Base-by-base conservation (phyloP, 2,797 vertebrate species). In the Sebastes jordani region DNA sequence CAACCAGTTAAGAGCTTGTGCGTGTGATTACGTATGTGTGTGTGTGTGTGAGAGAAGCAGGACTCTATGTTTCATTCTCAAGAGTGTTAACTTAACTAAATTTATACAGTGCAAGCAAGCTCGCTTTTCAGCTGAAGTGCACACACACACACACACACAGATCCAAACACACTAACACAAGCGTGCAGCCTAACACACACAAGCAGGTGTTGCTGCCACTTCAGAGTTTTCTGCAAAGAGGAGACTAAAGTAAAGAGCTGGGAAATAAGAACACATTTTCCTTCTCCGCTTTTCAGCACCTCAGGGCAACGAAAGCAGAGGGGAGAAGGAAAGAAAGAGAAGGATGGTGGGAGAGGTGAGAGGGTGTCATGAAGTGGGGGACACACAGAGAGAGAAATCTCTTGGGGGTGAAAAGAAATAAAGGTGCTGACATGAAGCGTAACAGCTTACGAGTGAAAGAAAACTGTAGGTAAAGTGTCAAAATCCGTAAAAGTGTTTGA, bases 31-130 rank as follows among this genome's bases (percentile, higher is more conserved):
- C 4, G 61, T 25, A 22, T 6, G 11, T 38, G 18, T 59, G 25
- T 6, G 71, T 32, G 18, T 38, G 36, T 14, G 71, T 13, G 18
- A 32, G 23, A 74, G 32, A 79, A 74, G 70, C 55, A 80, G 60
- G 74, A 76, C 30, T 83, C 42, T 54, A 16, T 27, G 32, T 82
- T 82, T 78, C 54, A 83, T 82, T 85, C 78, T 83, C 63, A 20
- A 74, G 76, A 81, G 80, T 84, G 65, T 80, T 88, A 71, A 82
- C 78, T 80, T 88, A 68, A 82, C 78, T 81, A 74, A 78, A 84
- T 86, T 61, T 90, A 85, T 86, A 78, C 85, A 80, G 72, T 7
- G 27, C 70, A 59, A 86, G 83, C 80, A 86, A 67, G 58, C 54
- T 63, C 36, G 20, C 74, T 78, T 67, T 78, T 76, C 52, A 83